A percentile compares a stretch with the other conserved stretches of the same genome.
Evolutionary conservation across 2,797 vertebrate genomes (phyloP).

Genomic region (Macropodus opercularis): DNA sequence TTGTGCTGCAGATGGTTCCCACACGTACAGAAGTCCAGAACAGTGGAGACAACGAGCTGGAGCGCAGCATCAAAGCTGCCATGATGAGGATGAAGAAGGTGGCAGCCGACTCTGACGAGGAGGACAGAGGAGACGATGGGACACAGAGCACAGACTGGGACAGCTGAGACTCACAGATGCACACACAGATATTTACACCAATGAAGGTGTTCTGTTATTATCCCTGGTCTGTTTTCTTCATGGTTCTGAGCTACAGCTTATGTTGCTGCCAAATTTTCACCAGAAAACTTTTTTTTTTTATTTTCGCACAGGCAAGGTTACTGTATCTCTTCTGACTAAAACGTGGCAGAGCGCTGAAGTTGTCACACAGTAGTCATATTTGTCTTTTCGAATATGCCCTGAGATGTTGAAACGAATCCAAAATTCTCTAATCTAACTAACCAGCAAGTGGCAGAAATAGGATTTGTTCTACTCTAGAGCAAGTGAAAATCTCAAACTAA

Average conservation of each 20-base stretch:
- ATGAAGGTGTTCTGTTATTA: constrained; percentile 10
- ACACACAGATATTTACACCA: background rate
- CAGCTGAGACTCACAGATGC: constrained; percentile 68
- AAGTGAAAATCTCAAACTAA: constrained; percentile 5
- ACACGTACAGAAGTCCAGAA: constrained; percentile 12
- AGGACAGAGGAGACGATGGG: constrained; percentile 79
- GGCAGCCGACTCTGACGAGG: constrained; percentile 89
- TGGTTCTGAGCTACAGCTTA: constrained; percentile 21
- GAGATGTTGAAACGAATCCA: constrained; percentile 23
- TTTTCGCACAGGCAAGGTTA: constrained; percentile 26
- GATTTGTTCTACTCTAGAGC: constrained; percentile 22
- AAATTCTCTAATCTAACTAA: constrained; percentile 13
- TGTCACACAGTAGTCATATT: constrained; percentile 20
- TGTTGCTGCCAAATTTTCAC: constrained; percentile 27
- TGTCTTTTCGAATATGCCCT: constrained; percentile 12
- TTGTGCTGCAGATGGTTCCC: constrained; percentile 49
- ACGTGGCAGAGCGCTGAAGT: constrained; percentile 6
- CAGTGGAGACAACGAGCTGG: constrained; percentile 83
- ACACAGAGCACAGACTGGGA: constrained; percentile 87
- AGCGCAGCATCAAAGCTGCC: constrained; percentile 91
- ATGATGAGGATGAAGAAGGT: constrained; percentile 96
- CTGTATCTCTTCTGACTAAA: constrained; percentile 17
- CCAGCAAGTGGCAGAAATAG: constrained; percentile 6
- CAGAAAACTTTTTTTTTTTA: constrained; percentile 20
- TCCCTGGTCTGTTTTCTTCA: constrained; percentile 11